Conservation (phyloP, 2,888 invertebrate genomes). For the Papilio demoleus region DNA sequence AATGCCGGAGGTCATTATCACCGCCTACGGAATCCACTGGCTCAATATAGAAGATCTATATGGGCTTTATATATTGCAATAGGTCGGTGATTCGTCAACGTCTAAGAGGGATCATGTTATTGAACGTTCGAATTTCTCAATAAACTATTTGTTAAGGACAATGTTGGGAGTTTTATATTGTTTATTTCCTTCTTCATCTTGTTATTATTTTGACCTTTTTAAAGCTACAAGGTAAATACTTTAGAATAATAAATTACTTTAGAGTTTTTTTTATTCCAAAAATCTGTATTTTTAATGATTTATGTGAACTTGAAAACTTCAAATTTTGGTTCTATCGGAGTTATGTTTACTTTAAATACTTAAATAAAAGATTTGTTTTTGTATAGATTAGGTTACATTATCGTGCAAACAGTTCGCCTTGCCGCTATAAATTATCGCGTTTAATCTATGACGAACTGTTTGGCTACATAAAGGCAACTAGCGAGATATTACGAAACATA, state of each 20-base stretch:
- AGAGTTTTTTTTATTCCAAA: background rate
- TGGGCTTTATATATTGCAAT: background rate
- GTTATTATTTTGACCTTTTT: background rate
- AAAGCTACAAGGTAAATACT: background rate
- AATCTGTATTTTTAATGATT: too few species aligned
- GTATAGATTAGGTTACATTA: too few species aligned
- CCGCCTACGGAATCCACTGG: slow-evolving; percentile 23
- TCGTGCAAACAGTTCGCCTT: too few species aligned
- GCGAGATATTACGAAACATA: too few species aligned
- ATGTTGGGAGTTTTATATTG: background rate
- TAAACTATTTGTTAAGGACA: background rate
- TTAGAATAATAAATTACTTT: background rate
- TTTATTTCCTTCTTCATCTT: background rate
- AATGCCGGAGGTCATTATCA: slow-evolving; percentile 35
- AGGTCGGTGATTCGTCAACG: slow-evolving; percentile 23
- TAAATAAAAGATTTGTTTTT: too few species aligned
- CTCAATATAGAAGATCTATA: slow-evolving; percentile 21
- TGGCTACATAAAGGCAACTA: too few species aligned
- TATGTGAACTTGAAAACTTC: too few species aligned
- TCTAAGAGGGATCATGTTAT: slow-evolving; percentile 14
- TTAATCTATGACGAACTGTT: too few species aligned
- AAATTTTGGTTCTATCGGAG: too few species aligned
- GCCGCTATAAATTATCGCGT: too few species aligned
- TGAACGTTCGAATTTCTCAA: background rate
- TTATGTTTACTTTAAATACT: too few species aligned